Evolutionary conservation across 1,140 invertebrate genomes (phyloP).

Genomic region (Drosophila subobscura): DNA sequence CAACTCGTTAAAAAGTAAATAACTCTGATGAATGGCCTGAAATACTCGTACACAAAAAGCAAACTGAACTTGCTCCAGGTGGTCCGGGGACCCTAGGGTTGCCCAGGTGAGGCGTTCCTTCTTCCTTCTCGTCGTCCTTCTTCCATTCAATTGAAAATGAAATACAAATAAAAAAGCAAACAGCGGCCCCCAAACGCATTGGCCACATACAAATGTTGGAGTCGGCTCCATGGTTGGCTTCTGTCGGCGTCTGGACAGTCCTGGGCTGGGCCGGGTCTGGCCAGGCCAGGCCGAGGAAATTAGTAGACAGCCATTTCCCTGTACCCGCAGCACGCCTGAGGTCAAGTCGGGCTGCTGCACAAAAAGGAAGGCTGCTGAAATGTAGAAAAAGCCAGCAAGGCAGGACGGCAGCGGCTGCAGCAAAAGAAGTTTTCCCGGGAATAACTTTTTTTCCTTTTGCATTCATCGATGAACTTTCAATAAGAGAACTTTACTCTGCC

Average conservation of each 20-base stretch:
- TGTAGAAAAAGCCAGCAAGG: conserved; percentile 54
- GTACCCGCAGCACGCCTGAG: background rate
- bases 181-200: conserved; percentile 60
- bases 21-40: conserved; percentile 82
- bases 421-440: conserved; percentile 11
- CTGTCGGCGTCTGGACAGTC: conserved; percentile 55
- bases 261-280: conserved; percentile 2
- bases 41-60: conserved; percentile 64
- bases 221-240: conserved; percentile 47
- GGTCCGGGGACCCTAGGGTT: background rate
- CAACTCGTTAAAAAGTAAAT: conserved; percentile 84
- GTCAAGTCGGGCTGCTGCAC: conserved; percentile 42
- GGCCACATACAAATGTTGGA: conserved; percentile 66
- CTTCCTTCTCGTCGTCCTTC: background rate
- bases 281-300: conserved; percentile 62
- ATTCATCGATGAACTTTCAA: conserved; percentile 81
- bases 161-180: conserved; percentile 82
- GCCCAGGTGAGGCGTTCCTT: too few species aligned
- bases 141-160: conserved; percentile 78
- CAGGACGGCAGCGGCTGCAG: conserved; percentile 22
- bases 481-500: conserved; percentile 60
- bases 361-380: conserved; percentile 65
- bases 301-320: conserved; percentile 45
- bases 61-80: conserved; percentile 30
- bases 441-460: conserved; percentile 41